Evolutionary conservation across 2,113 vertebrate genomes (phyloP).

Genomic region (Orientallactaga bullata): DNA sequence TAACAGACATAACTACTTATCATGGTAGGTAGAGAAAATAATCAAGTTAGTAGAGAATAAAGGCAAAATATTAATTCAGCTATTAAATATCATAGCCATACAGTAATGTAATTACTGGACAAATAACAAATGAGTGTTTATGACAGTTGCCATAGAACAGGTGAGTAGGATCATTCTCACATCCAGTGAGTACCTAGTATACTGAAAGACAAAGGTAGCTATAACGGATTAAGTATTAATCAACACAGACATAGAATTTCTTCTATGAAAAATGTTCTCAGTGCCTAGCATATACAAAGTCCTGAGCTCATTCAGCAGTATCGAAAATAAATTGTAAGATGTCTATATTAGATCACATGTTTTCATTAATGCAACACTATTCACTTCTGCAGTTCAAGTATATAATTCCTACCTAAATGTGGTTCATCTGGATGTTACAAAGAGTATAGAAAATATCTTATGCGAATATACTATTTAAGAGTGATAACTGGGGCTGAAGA

Average conservation of each 20-base stretch:
- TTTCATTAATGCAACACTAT: not conserved
- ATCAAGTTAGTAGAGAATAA: conserved; percentile 52
- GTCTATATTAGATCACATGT: not conserved
- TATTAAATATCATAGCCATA: conserved; percentile 46
- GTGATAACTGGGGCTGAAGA: too few species aligned
- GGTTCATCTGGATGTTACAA: not conserved
- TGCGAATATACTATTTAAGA: not conserved
- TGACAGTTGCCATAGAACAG: not conserved
- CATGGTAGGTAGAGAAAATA: not conserved
- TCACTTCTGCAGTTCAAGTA: not conserved
- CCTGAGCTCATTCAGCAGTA: not conserved
- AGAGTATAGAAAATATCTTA: not conserved
- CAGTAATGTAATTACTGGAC: not conserved
- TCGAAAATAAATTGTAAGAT: not conserved
- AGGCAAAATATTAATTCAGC: conserved; percentile 33
- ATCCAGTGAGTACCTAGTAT: not conserved
- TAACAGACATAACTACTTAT: conserved; percentile 45
- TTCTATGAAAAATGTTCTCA: not conserved
- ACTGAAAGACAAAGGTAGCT: not conserved
- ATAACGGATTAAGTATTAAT: not conserved
- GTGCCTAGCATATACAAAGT: not conserved
- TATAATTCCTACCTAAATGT: not conserved
- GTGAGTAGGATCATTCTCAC: not conserved
- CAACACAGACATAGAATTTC: not conserved
- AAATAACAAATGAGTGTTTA: not conserved